Conservation (phyloP, 2,113 vertebrate genomes). For the Psettodes erumei region DNA sequence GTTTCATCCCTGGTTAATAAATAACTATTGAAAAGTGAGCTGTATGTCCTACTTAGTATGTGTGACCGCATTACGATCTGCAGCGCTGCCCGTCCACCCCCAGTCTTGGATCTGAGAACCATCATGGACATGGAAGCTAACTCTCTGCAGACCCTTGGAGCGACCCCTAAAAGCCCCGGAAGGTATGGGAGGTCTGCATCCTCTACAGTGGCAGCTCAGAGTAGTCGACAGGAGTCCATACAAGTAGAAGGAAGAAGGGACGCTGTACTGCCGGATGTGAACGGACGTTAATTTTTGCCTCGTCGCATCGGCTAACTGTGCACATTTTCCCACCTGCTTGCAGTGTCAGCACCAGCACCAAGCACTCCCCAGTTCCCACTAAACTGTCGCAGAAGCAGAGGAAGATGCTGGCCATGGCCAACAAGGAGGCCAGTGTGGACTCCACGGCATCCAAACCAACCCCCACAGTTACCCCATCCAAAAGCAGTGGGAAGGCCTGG, state of each 20-base stretch:
- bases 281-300: not conserved
- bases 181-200: conserved; percentile 55
- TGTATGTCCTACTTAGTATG: conserved; percentile 17
- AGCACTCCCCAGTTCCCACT: conserved; percentile 80
- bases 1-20: conserved; percentile 5
- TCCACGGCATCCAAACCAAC: conserved; percentile 68
- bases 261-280: not conserved
- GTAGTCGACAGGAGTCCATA: not conserved
- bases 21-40: conserved; percentile 17
- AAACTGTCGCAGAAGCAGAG: conserved; percentile 98
- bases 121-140: conserved; percentile 98
- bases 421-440: conserved; percentile 86
- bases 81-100: conserved; percentile 85
- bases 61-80: conserved; percentile 36
- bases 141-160: conserved; percentile 84
- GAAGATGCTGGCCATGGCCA: conserved; percentile 93
- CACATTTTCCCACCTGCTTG: conserved; percentile 7
- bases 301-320: conserved; percentile 6
- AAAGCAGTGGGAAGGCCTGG: conserved; percentile 87
- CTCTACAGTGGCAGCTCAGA: not conserved
- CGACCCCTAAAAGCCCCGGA: conserved; percentile 86
- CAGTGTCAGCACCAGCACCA: conserved; percentile 77
- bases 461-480: conserved; percentile 80
- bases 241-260: not conserved
- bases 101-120: conserved; percentile 92